Conservation (phyloP, 2,113 vertebrate genomes). For the Pseudopodoces humilis region DNA sequence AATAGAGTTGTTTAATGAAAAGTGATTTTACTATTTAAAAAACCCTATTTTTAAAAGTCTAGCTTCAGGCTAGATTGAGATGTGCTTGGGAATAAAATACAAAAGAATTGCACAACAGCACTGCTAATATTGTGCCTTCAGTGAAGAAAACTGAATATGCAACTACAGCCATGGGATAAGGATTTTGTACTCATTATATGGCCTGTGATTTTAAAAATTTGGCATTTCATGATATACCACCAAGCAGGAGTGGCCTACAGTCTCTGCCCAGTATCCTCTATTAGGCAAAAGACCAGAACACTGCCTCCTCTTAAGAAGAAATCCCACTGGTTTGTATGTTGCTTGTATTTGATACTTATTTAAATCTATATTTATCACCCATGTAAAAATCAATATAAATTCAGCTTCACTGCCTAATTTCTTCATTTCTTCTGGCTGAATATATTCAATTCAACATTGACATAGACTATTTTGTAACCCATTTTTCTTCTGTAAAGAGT, state of each 20-base stretch:
- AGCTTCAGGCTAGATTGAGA: not conserved
- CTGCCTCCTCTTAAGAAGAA: not conserved
- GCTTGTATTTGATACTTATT: not conserved
- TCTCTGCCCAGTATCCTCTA: not conserved
- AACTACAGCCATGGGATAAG: not conserved
- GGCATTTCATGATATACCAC: not conserved
- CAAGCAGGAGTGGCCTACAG: not conserved
- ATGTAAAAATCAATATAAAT: not conserved
- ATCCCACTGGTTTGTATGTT: not conserved
- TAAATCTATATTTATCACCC: not conserved
- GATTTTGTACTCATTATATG: not conserved
- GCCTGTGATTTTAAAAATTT: not conserved
- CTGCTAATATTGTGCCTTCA: not conserved
- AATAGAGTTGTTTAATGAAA: not conserved
- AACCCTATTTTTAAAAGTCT: not conserved
- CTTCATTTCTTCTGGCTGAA: not conserved
- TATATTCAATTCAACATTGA: not conserved
- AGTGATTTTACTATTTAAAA: not conserved
- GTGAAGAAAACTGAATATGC: not conserved
- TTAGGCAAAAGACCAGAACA: not conserved
- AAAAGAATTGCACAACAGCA: not conserved
- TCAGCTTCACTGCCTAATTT: not conserved
- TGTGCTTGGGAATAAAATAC: not conserved
- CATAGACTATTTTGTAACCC: accelerated
- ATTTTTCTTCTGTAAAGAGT: not conserved